Percentiles rank a stretch among this genome's conserved stretches.
phyloP scores from a whole-genome alignment of 2,888 invertebrate species.

The Scaptomyza flava region DNA sequence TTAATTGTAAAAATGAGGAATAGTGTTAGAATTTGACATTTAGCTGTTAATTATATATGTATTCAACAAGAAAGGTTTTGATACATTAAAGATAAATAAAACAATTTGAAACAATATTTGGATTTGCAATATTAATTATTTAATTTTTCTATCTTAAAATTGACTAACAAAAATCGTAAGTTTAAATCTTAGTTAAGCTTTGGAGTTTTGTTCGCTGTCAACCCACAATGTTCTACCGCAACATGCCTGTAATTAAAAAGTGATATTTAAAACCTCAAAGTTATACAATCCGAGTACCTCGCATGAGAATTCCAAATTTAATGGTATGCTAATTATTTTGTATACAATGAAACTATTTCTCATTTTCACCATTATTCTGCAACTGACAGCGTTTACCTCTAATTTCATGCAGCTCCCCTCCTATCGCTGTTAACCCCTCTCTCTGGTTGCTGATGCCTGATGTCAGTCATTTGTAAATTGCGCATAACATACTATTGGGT shows the following conservation, averaged over 20 bases:
- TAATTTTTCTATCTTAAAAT: no score
- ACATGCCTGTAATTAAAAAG: slow-evolving; percentile 1
- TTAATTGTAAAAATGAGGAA: no score
- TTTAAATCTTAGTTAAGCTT: no score
- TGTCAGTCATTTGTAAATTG: slow-evolving; percentile 21
- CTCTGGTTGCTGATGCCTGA: neutral
- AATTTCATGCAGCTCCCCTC: neutral
- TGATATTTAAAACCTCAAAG: neutral
- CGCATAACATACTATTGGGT: slow-evolving; percentile 12
- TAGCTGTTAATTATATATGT: no score
- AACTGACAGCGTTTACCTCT: neutral
- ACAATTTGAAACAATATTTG: no score
- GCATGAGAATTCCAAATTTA: neutral
- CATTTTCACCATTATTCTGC: slow-evolving; percentile 7
- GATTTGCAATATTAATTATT: no score
- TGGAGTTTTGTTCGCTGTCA: neutral
- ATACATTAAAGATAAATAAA: no score
- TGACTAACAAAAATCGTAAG: no score
- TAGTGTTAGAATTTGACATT: no score
- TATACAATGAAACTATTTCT: slow-evolving; percentile 14
- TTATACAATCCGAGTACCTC: neutral
- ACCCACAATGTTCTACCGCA: neutral
- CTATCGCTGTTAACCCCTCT: neutral
- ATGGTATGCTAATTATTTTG: slow-evolving; percentile 8
- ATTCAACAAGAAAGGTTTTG: no score